phyloP scores from a whole-genome alignment of 1,140 invertebrate genomes.

The Sogatella furcifera region DNA sequence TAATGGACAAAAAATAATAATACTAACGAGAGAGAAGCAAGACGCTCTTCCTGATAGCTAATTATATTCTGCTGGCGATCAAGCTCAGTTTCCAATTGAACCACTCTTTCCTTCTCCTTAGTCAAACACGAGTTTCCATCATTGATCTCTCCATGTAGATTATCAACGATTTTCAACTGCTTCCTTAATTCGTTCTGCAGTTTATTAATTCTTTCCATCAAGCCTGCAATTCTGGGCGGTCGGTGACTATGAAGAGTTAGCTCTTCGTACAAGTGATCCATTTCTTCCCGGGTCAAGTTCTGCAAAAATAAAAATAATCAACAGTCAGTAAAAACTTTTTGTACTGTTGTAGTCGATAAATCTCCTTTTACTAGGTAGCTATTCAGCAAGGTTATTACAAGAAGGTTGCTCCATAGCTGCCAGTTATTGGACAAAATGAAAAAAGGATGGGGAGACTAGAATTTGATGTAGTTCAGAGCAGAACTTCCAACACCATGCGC shows the following conservation, averaged over 20 bases:
- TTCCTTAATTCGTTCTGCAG: neutral
- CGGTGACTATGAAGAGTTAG: neutral
- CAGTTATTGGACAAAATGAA: too few species aligned
- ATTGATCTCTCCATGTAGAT: neutral
- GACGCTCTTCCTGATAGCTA: conserved; percentile 8
- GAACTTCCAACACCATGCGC: too few species aligned
- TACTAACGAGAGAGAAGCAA: conserved; percentile 10
- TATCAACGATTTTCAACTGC: neutral
- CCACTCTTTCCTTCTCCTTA: conserved; percentile 5
- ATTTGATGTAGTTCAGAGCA: too few species aligned
- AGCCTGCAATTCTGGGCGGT: neutral
- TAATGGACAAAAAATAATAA: neutral
- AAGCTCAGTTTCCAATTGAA: neutral
- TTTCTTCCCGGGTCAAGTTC: too few species aligned
- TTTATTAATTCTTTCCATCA: neutral
- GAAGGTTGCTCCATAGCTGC: too few species aligned
- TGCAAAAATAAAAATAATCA: too few species aligned
- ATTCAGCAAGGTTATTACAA: too few species aligned
- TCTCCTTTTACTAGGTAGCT: too few species aligned
- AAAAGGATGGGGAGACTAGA: too few species aligned
- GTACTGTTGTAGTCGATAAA: too few species aligned
- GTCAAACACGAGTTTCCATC: neutral
- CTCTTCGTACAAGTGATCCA: too few species aligned
- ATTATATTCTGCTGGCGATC: conserved; percentile 9
- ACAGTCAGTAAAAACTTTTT: too few species aligned